phyloP scores from a whole-genome alignment of 1,140 invertebrate genomes.

The Temnothorax curvispinosus region DNA sequence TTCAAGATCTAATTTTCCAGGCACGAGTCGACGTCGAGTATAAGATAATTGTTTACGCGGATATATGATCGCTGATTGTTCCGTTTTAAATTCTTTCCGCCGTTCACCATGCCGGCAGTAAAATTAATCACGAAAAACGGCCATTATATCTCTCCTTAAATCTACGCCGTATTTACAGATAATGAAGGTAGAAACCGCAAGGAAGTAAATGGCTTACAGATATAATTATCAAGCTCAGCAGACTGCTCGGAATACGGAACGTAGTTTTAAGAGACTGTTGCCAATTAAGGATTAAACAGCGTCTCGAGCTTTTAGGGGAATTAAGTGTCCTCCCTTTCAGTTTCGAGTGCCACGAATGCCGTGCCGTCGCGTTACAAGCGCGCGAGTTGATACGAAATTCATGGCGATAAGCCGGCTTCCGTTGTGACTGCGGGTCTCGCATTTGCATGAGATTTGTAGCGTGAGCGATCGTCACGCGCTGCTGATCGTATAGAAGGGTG shows the following conservation, averaged over 20 bases:
- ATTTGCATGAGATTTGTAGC: slow-evolving; percentile 46
- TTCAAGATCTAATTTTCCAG: not conserved
- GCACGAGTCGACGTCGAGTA: not conserved
- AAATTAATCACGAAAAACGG: not conserved
- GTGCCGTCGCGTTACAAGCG: not conserved
- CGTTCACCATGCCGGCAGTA: not conserved
- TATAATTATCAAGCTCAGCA: slow-evolving; percentile 20
- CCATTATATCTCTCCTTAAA: slow-evolving; percentile 6
- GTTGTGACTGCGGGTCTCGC: slow-evolving; percentile 6
- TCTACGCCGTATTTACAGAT: not conserved
- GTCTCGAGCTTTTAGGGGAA: not conserved
- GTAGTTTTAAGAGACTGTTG: not conserved
- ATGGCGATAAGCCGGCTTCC: slow-evolving; percentile 33
- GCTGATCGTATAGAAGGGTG: slow-evolving; percentile 26
- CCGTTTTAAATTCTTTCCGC: slow-evolving; percentile 5
- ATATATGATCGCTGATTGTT: not conserved
- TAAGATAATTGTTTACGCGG: not conserved
- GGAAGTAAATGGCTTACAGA: not conserved
- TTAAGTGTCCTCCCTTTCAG: not conserved
- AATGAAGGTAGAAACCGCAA: not conserved
- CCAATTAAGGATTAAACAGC: not conserved
- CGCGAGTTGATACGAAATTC: slow-evolving; percentile 12
- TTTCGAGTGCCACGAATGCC: not conserved
- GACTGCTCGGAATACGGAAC: not conserved
- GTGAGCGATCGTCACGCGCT: slow-evolving; percentile 44